Evolutionary conservation across 2,113 vertebrate genomes (phyloP), one percentile per base, ranked within the genome.

Genomic region (Gadus macrocephalus): DNA sequence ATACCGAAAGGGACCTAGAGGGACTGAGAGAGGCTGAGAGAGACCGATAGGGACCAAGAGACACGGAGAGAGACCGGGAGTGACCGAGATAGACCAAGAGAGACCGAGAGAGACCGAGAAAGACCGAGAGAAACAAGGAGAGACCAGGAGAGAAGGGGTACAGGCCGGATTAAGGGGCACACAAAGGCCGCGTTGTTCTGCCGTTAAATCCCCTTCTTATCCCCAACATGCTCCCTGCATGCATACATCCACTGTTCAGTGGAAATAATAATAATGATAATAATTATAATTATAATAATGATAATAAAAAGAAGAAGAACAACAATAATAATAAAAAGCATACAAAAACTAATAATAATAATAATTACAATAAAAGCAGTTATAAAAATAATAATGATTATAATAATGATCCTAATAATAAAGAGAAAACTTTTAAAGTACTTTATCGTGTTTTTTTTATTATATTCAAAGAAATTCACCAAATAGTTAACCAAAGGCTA

Each of bases 111-210:
- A 25, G 25, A 25, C 25, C 2, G 2, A 25, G 25, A 25, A 3
- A 25, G 25, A 25, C 25, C 25, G 25, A 25, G 25, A 25, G 25
- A 25, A 2, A 25, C 25, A 0, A 22, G 25, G 25, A 49, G 53
- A 27, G 71, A 38, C 59, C 14, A 56, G 62, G 12, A 25, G 72
- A 68, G 66, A 70, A 70, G 73, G 76, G 76, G 81, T 78, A 67
- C 82, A 74, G 76, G 77, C 71, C 71, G 90, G 91, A 92, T 92
- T 92, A 92, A 79, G 85, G 64, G 61, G 65, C 60, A 74, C 86
- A 92, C 90, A 92, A 92, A 91, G 89, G 82, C 25, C 73, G 63
- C 73, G 73, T 91, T 92, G 91, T 92, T 91, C 84, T 84, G 75
- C 61, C 59, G 68, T 84, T 74, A 91, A 92, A 91, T 90, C 89